A percentile compares a stretch with the other conserved stretches of the same genome.
Conservation (phyloP, 2,888 invertebrate genomes). For the Acanthosoma haemorrhoidale region DNA sequence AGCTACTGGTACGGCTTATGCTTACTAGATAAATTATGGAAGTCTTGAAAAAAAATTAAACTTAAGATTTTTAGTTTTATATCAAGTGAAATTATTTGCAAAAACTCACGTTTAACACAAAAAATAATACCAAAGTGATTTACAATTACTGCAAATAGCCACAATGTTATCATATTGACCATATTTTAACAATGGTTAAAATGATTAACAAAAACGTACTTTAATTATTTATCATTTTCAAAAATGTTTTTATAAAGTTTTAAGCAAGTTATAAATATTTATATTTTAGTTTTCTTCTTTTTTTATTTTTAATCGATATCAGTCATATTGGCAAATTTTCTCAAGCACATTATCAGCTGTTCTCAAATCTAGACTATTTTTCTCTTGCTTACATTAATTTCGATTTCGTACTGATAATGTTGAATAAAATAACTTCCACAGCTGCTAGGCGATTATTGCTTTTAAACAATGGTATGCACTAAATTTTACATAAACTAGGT, state of each 20-base stretch:
- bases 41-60: no score
- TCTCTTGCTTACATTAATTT: not conserved
- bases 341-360: no score
- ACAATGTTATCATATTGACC: not conserved
- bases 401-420: not conserved
- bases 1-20: no score
- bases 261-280: not conserved
- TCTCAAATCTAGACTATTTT: not conserved
- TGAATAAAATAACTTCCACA: not conserved
- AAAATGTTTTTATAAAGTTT: not conserved
- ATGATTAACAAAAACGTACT: no score
- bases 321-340: no score
- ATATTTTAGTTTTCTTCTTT: not conserved
- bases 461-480: not conserved
- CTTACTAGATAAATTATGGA: no score
- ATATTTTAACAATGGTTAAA: not conserved
- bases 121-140: not conserved
- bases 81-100: no score
- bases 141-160: not conserved
- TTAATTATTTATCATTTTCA: no score
- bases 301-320: not conserved
- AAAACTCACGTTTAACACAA: not conserved
- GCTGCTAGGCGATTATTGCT: not conserved
- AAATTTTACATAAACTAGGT: no score
- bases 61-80: no score